phyloP scores from a whole-genome alignment of 2,113 vertebrate genomes.

The Bettongia penicillata region DNA sequence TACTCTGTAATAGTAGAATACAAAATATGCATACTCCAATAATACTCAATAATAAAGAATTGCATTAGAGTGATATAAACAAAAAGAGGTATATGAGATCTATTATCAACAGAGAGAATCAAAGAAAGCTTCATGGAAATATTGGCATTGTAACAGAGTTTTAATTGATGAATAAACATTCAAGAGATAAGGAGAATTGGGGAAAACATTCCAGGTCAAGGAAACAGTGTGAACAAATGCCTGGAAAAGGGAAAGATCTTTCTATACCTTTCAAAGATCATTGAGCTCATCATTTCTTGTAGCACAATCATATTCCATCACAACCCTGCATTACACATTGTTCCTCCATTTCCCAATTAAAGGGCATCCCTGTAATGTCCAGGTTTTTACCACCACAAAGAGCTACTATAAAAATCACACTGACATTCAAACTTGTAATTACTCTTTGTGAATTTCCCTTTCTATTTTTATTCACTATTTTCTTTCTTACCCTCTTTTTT shows the following conservation, averaged over 20 bases:
- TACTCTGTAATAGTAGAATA: neutral
- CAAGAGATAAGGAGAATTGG: neutral
- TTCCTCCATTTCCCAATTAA: too few species aligned
- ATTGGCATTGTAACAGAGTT: neutral
- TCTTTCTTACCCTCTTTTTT: too few species aligned
- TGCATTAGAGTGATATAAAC: neutral
- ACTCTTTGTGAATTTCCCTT: too few species aligned
- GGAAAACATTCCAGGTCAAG: neutral
- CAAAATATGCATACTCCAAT: neutral
- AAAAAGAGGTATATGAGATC: neutral
- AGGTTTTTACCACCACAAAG: too few species aligned
- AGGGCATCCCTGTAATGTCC: too few species aligned
- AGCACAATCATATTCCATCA: too few species aligned
- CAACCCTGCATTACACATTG: too few species aligned
- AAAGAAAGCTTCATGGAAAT: neutral
- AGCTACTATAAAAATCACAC: too few species aligned
- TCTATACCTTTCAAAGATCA: too few species aligned
- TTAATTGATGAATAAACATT: neutral
- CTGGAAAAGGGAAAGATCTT: neutral
- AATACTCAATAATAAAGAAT: neutral
- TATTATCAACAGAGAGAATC: neutral
- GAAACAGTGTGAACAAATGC: neutral
- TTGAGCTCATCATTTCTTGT: too few species aligned
- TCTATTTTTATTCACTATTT: too few species aligned
- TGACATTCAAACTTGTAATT: too few species aligned